Evolutionary conservation across 2,797 vertebrate species (phyloP), one percentile per base, ranked within the genome.

Genomic region (Coregonus ussuriensis): DNA sequence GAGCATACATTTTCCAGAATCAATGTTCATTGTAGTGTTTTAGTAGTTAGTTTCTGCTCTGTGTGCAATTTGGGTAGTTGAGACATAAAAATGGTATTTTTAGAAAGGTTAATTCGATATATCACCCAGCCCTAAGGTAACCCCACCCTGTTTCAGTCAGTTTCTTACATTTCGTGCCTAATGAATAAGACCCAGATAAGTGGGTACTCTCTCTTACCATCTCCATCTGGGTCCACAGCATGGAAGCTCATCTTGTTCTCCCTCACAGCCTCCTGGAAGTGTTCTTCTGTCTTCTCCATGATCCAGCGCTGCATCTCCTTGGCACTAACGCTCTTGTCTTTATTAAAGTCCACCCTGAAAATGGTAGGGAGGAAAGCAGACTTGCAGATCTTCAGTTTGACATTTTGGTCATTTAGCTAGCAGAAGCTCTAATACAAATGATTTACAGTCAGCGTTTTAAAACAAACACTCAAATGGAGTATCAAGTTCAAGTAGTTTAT

Each of bases 241-340:
- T 70, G 88, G 88, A 99, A 99, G 74, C 97, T 97, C 74, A 95
- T 93, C 81, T 96, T 98, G 86, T 98, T 99, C 88, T 99, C 98
- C 25, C 89, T 86, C 29, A 96, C 92, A 0, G 98, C 98, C 87
- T 99, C 97, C 89, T 98, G 96, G 77, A 98, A 98, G 78, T 99
- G 98, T 80, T 99, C 98, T 0, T 97, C 95, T 0, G 98, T 99
- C 88, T 99, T 99, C 77, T 97, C 95, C 97, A 99, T 97, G 81
- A 99, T 99, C 98, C 98, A 99, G 16, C 91, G 95, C 77, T 99
- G 98, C 97, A 99, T 96, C 78, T 99, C 98, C 79, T 97, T 97
- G 0, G 98, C 97, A 0, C 97, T 96, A 71, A 99, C 95, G 67
- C 93, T 96, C 52, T 87, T 88, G 76, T 99, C 97, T 0, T 92